Evolutionary conservation across 2,113 vertebrate genomes (phyloP).

Genomic region (Cisticola juncidis): DNA sequence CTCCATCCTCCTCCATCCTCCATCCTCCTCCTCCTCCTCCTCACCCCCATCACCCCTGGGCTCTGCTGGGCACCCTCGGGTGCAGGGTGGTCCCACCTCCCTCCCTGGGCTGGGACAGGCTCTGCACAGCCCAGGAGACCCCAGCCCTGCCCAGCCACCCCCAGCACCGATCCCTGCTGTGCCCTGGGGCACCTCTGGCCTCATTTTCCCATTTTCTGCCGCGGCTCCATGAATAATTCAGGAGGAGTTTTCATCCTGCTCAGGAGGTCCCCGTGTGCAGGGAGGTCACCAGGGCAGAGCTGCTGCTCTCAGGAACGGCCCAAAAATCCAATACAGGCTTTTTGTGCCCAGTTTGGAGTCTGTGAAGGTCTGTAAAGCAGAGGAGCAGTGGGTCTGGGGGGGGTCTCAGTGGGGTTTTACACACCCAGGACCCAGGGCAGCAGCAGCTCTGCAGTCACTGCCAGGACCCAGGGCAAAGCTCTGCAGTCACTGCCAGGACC

Average conservation of each 20-base stretch:
- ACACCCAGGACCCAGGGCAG: not conserved
- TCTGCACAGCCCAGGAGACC: not conserved
- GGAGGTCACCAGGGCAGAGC: not conserved
- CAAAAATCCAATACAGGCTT: not conserved
- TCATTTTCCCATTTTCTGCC: not conserved
- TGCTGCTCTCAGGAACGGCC: not conserved
- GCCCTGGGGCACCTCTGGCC: not conserved
- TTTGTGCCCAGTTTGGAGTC: rapidly evolving
- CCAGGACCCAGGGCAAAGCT: not conserved
- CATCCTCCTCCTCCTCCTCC: no score
- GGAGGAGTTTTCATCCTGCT: not conserved
- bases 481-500: not conserved
- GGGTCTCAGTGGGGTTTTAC: not conserved
- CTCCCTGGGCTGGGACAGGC: no score
- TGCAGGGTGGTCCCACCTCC: not conserved
- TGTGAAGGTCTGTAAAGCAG: not conserved
- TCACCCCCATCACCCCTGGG: not conserved
- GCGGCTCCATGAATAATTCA: not conserved
- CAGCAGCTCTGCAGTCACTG: not conserved
- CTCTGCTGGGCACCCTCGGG: not conserved
- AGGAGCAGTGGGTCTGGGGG: not conserved
- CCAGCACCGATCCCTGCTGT: not conserved
- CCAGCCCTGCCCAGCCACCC: rapidly evolving
- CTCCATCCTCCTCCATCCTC: no score
- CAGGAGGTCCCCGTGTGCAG: not conserved